phyloP scores from a whole-genome alignment of 2,888 invertebrate species.

The Idaea aversata region DNA sequence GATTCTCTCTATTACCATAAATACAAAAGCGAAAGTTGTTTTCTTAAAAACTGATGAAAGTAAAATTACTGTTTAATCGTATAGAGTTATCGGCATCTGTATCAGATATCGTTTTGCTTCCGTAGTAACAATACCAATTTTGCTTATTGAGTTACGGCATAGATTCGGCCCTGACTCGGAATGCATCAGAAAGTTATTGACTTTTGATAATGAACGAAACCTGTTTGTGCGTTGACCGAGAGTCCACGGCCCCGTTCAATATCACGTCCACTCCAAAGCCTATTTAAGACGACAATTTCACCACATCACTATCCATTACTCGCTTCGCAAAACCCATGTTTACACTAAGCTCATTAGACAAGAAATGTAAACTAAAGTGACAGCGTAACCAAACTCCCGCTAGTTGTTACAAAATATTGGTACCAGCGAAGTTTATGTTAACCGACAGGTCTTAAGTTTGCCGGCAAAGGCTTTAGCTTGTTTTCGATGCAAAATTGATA shows the following conservation, averaged over 20 bases:
- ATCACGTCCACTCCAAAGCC: slow-evolving; percentile 53
- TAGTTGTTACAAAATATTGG: slow-evolving; percentile 31
- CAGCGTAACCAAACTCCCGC: slow-evolving; percentile 26
- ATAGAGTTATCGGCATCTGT: slow-evolving; percentile 34
- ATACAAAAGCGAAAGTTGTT: slow-evolving; percentile 46
- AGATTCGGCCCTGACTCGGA: slow-evolving; percentile 72
- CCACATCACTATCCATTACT: slow-evolving; percentile 48
- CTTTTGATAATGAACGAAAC: slow-evolving; percentile 78
- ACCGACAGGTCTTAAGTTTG: slow-evolving; percentile 51
- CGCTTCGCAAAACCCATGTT: slow-evolving; percentile 30
- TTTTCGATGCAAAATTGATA: slow-evolving; percentile 42
- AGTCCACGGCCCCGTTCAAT: slow-evolving; percentile 72
- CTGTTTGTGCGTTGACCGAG: slow-evolving; percentile 75
- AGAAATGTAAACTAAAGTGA: slow-evolving; percentile 46
- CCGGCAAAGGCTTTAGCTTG: slow-evolving; percentile 38
- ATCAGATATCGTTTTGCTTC: slow-evolving; percentile 27
- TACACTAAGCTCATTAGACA: slow-evolving; percentile 23
- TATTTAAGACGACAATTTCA: slow-evolving; percentile 36
- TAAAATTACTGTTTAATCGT: slow-evolving; percentile 34
- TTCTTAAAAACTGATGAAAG: slow-evolving; percentile 46
- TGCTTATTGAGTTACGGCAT: slow-evolving; percentile 54
- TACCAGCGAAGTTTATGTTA: slow-evolving; percentile 52
- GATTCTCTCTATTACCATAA: slow-evolving; percentile 30
- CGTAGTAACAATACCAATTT: slow-evolving; percentile 31
- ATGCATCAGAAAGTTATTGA: slow-evolving; percentile 80